These are phyloP conservation scores for Philaenus spumarius DNA, from an alignment of 1,140 invertebrate genomes.

Conservation along the genomic window DNA sequence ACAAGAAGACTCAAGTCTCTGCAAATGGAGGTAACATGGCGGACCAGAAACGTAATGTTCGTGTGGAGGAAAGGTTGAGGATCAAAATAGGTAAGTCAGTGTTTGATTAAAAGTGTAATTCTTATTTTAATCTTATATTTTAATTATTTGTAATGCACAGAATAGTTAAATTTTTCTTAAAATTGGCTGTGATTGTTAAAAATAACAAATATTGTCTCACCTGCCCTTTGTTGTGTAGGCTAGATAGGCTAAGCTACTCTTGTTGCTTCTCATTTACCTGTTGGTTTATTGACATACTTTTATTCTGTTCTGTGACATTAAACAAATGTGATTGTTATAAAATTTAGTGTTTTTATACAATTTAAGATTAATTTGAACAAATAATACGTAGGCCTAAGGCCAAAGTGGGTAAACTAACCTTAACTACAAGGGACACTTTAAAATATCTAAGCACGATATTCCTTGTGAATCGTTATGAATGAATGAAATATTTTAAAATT, in stretches of 20 bases:
- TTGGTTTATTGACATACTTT: conserved; percentile 8
- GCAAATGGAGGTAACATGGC: conserved; percentile 73
- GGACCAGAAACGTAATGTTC: conserved; percentile 73
- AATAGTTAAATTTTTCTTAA: background rate
- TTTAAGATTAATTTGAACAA: no score
- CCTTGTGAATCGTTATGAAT: no score
- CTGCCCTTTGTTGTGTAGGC: conserved; percentile 18
- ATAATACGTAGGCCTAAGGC: no score
- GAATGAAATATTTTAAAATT: no score
- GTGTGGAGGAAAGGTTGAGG: conserved; percentile 78
- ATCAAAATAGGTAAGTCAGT: conserved; percentile 74
- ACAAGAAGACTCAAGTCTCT: background rate
- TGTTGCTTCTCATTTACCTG: background rate
- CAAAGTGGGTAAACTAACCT: no score
- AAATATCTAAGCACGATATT: no score
- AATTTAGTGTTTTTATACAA: no score
- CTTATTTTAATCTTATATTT: conserved; percentile 4
- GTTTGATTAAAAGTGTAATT: conserved; percentile 24
- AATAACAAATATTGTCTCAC: conserved; percentile 1
- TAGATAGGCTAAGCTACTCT: background rate
- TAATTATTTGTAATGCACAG: background rate
- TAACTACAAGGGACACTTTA: no score
- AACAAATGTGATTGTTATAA: no score
- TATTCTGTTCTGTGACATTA: background rate
- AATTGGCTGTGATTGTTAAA: background rate